Evolutionary conservation across 1,140 invertebrate species (phyloP).

Genomic region (Aphaenogaster rudis): DNA sequence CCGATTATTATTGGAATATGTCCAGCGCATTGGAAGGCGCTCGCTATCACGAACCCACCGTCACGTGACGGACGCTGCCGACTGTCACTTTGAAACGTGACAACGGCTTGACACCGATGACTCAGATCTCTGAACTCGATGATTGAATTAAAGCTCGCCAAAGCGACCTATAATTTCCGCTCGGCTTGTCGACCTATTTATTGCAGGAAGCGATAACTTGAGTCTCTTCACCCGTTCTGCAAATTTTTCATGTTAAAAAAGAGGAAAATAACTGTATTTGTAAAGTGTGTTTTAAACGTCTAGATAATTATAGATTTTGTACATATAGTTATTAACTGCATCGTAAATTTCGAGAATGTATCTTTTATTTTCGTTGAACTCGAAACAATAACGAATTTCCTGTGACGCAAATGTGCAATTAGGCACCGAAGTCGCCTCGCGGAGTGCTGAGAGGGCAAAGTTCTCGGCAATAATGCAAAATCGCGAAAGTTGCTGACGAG

Average conservation of each 20-base stretch:
- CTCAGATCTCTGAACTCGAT: conserved; percentile 16
- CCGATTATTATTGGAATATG: conserved; percentile 51
- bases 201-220: not conserved
- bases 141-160: conserved; percentile 38
- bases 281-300: not conserved
- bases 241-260: not conserved
- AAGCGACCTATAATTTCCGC: not conserved
- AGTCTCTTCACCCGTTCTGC: not conserved
- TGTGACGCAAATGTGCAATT: conserved; percentile 39
- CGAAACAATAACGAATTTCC: conserved; percentile 20
- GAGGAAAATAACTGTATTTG: not conserved
- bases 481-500: conserved; percentile 61
- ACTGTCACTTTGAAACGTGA: conserved; percentile 25
- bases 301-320: not conserved
- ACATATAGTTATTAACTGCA: not conserved
- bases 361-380: not conserved
- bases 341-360: not conserved
- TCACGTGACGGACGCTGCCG: conserved; percentile 30
- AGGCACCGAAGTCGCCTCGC: conserved; percentile 19
- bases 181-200: not conserved
- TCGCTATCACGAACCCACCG: conserved; percentile 18
- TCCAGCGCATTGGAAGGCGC: conserved; percentile 31
- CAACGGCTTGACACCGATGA: conserved; percentile 11
- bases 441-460: conserved; percentile 49
- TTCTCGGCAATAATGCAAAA: conserved; percentile 58